A percentile compares a stretch with the other conserved stretches of the same genome.
These are phyloP conservation scores for Leptoclinus maculatus DNA, from an alignment of 2,797 vertebrate genomes.

Conservation along the genomic window DNA sequence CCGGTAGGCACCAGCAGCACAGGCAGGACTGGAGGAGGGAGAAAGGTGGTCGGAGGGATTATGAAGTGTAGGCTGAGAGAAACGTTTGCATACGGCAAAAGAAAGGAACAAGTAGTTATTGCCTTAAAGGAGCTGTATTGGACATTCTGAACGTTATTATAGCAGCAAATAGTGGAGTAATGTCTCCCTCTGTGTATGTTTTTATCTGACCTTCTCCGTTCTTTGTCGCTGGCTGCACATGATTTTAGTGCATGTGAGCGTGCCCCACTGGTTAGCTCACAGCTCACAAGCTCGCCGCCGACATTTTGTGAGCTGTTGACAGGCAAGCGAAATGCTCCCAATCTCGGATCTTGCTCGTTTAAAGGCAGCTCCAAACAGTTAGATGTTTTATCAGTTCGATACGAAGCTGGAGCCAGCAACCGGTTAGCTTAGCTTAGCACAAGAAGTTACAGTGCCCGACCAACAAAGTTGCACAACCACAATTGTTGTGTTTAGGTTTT, in stretches of 20 bases:
- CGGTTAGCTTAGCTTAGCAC: not conserved
- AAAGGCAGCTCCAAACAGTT: not conserved
- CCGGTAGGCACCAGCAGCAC: conserved; percentile 94
- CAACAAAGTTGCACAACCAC: not conserved
- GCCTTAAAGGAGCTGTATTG: not conserved
- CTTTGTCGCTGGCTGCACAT: no score
- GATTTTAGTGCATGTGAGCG: no score
- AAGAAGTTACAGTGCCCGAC: not conserved
- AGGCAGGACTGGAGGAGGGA: conserved; percentile 88
- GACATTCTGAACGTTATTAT: not conserved
- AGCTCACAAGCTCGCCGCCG: no score
- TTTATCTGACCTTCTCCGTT: not conserved
- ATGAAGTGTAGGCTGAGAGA: not conserved
- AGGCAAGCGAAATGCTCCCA: no score
- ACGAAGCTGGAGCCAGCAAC: not conserved
- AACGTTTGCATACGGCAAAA: not conserved
- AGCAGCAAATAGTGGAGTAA: not conserved
- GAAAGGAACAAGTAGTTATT: not conserved
- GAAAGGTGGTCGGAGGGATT: not conserved
- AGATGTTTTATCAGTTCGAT: not conserved
- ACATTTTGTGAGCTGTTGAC: no score
- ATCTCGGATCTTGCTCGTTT: no score
- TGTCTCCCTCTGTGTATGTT: not conserved
- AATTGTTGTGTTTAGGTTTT: not conserved
- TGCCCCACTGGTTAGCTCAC: no score